Base-by-base conservation (phyloP, 2,797 vertebrate species). In the Gymnodraco acuticeps region DNA sequence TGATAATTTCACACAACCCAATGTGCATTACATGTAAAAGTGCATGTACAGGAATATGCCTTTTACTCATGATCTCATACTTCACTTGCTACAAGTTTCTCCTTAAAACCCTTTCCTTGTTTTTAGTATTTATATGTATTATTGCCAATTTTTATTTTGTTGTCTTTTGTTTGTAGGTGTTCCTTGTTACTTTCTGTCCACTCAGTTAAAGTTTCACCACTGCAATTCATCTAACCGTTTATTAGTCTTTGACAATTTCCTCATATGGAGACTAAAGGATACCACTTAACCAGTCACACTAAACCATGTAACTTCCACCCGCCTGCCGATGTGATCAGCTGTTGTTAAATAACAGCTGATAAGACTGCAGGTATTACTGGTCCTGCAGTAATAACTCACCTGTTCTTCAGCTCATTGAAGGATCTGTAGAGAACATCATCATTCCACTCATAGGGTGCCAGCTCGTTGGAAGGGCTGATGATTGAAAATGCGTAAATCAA, bases 401-500 rank as follows among this genome's bases (percentile, higher is more conserved):
- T 88, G 0, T 83, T 59, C 75, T 96, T 96, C 47, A 96, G 91
- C 10, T 19, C 88, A 56, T 94, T 95, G 79, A 96, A 95, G 60
- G 93, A 88, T 54, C 87, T 78, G 70, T 96, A 96, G 20, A 95
- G 84, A 52, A 80, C 54, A 0, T 90, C 90, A 64, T 97, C 95
- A 14, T 93, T 95, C 91, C 85, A 92, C 73, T 95, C 91, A 5
- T 83, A 93, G 1, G 94, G 82, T 3, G 66, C 27, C 67, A 97
- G 86, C 77, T 94, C 70, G 15, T 94, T 94, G 31, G 82, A 59
- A 0, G 73, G 6, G 54, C 64, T 89, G 85, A 97, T 90, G 3
- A 89, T 78, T 4, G 96, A 92, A 86, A 96, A 97, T 61, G 96
- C 95, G 4, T 96, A 96, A 59, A 95, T 93, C 83, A 97, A 79